These are phyloP conservation scores for Rhea pennata DNA, from an alignment of 2,113 vertebrate species.

Conservation along the genomic window DNA sequence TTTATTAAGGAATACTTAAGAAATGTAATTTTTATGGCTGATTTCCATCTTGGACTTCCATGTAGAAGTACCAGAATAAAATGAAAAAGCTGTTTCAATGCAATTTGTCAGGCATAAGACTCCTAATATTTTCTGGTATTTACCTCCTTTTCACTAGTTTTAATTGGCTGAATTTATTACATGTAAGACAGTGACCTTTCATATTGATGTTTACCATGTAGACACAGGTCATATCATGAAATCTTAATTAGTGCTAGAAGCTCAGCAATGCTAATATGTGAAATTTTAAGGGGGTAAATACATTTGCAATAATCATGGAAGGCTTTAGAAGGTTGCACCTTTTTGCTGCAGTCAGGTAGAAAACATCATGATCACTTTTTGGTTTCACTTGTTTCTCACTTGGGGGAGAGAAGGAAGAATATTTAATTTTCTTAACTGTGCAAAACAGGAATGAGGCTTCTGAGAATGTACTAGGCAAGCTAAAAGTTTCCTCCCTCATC, in stretches of 20 bases:
- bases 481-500: not conserved
- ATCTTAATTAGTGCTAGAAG: not conserved
- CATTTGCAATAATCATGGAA: not conserved
- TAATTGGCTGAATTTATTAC: not conserved
- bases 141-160: not conserved
- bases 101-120: not conserved
- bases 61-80: not conserved
- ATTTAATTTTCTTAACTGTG: not conserved
- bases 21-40: not conserved
- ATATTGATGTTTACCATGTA: not conserved
- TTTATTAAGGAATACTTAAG: not conserved
- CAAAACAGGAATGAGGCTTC: not conserved
- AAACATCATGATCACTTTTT: not conserved
- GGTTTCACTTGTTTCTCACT: not conserved
- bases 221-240: not conserved
- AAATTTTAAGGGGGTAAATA: not conserved
- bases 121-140: not conserved
- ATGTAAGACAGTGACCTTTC: not conserved
- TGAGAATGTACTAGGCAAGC: not conserved
- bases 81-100: not conserved
- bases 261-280: not conserved
- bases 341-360: not conserved
- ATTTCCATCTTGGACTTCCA: not conserved
- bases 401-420: fast-evolving
- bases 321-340: not conserved